Conservation (phyloP, 2,797 vertebrate genomes). For the Tenualosa ilisha region DNA sequence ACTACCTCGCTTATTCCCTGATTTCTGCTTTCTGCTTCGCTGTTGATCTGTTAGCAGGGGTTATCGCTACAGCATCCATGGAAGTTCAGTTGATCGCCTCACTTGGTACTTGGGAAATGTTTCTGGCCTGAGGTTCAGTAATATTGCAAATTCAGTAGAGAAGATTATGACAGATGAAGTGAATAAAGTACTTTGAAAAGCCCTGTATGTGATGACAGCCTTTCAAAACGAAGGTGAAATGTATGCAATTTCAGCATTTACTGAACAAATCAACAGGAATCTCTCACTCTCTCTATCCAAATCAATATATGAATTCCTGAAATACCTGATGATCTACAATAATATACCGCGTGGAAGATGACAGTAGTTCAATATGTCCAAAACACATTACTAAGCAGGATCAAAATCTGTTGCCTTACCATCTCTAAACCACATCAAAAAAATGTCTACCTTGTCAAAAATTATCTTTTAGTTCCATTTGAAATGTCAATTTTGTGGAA, state of each 20-base stretch:
- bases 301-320: not conserved
- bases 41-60: not conserved
- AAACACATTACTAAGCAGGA: not conserved
- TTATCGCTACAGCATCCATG: not conserved
- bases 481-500: not conserved
- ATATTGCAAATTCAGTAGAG: not conserved
- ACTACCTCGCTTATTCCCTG: not conserved
- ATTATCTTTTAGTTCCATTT: not conserved
- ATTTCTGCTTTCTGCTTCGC: not conserved
- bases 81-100: not conserved
- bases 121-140: not conserved
- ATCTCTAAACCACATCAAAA: not conserved
- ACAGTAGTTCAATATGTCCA: not conserved
- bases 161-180: not conserved
- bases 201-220: not conserved
- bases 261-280: not conserved
- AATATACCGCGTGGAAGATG: not conserved
- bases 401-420: not conserved
- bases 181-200: not conserved
- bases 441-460: not conserved
- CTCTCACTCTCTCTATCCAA: not conserved
- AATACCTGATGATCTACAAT: not conserved
- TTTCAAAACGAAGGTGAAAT: slow-evolving; percentile 6
- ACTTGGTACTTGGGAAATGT: not conserved
- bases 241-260: not conserved